Conservation (phyloP, 2,888 invertebrate species). For the Mellilla xanthometata region DNA sequence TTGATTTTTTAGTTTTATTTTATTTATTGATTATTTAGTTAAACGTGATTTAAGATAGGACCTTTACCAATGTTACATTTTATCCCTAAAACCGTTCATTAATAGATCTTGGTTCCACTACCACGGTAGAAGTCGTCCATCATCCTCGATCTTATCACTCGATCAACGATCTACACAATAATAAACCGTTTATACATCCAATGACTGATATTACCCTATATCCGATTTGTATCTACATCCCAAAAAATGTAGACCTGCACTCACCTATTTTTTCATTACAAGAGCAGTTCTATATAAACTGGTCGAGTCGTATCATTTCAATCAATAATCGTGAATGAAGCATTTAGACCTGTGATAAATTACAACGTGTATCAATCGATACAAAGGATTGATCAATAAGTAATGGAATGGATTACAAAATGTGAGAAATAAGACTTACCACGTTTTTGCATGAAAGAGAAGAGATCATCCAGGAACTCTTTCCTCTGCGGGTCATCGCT, state of each 20-base stretch:
- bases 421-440: constrained; percentile 88
- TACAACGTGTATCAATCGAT: constrained; percentile 72
- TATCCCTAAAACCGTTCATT: constrained; percentile 43
- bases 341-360: constrained; percentile 69
- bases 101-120: constrained; percentile 59
- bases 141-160: constrained; percentile 68
- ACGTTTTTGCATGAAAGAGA: constrained; percentile 99
- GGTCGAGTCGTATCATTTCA: constrained; percentile 53
- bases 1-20: too few species aligned
- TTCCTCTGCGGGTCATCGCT: constrained; percentile 98
- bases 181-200: constrained; percentile 74
- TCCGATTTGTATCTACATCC: constrained; percentile 63
- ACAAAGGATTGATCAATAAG: constrained; percentile 73
- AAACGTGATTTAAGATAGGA: too few species aligned
- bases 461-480: constrained; percentile 99
- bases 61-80: constrained; percentile 7
- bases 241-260: constrained; percentile 44
- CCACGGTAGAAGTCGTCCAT: constrained; percentile 64
- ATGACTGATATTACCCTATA: constrained; percentile 69
- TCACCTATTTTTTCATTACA: constrained; percentile 27
- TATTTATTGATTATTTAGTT: too few species aligned
- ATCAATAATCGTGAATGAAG: constrained; percentile 72
- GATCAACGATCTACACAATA: constrained; percentile 72
- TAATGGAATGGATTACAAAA: constrained; percentile 41
- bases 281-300: constrained; percentile 38